Evolutionary conservation across 2,797 vertebrate species (phyloP).

Genomic region (Chiroxiphia lanceolata): DNA sequence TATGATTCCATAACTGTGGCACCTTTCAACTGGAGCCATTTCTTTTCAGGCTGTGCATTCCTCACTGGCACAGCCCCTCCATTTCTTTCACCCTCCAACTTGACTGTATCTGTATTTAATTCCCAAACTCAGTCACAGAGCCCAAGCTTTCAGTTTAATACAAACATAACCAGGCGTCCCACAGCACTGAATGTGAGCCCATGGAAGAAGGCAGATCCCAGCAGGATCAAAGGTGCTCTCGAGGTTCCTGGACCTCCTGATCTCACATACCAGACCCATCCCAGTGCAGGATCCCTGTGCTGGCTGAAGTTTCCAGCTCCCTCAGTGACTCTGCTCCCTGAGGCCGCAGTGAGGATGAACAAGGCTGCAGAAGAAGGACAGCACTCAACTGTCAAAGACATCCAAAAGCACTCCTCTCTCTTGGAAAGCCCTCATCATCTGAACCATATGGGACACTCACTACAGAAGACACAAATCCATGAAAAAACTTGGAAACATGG

Average conservation of each 20-base stretch:
- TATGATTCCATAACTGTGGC: background rate
- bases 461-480: background rate
- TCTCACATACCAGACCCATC: background rate
- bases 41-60: background rate
- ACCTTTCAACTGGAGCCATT: background rate
- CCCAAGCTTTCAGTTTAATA: background rate
- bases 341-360: background rate
- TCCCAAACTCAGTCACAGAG: background rate
- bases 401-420: background rate
- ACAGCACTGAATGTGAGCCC: background rate
- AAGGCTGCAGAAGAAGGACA: background rate
- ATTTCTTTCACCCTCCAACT: background rate
- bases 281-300: background rate
- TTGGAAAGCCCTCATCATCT: background rate
- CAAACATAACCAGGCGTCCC: background rate
- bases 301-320: background rate
- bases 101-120: background rate
- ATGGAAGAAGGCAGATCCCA: background rate
- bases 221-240: background rate
- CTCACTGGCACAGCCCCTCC: background rate
- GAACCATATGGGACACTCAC: background rate
- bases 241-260: background rate
- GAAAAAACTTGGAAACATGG: background rate
- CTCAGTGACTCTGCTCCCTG: accelerated
- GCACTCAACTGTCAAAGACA: background rate